Evolutionary conservation across 1,140 invertebrate genomes (phyloP).

Genomic region (Drosophila chauvacae): DNA sequence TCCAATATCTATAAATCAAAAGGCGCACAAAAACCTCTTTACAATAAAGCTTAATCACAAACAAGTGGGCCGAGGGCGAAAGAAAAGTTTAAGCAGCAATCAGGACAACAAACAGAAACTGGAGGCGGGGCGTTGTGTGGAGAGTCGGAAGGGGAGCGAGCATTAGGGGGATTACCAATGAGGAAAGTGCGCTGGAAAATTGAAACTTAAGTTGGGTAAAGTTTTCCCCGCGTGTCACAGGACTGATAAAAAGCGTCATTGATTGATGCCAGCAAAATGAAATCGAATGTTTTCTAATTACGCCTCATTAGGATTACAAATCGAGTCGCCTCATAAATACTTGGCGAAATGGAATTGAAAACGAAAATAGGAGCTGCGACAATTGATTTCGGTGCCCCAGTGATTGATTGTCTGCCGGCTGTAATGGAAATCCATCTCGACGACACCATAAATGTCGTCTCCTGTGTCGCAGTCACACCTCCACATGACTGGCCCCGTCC

Average conservation of each 20-base stretch:
- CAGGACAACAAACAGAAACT: slow-evolving; percentile 51
- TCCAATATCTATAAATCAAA: slow-evolving; percentile 79
- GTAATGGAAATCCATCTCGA: slow-evolving; percentile 56
- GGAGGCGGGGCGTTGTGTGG: not conserved
- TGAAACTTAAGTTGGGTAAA: slow-evolving; percentile 65
- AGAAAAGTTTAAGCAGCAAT: slow-evolving; percentile 66
- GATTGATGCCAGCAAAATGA: slow-evolving; percentile 60
- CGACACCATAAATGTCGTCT: slow-evolving; percentile 80
- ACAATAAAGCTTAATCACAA: slow-evolving; percentile 65
- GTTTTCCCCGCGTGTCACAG: slow-evolving; percentile 37
- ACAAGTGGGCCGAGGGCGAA: slow-evolving; percentile 39
- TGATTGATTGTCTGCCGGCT: slow-evolving; percentile 75
- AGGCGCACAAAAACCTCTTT: slow-evolving; percentile 65
- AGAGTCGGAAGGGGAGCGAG: not conserved
- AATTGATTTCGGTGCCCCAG: slow-evolving; percentile 64
- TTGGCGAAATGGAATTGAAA: slow-evolving; percentile 68
- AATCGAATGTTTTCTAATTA: slow-evolving; percentile 79
- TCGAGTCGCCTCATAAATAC: slow-evolving; percentile 68
- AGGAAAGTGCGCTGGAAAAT: slow-evolving; percentile 51
- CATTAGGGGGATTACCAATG: slow-evolving; percentile 36
- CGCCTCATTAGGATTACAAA: slow-evolving; percentile 73
- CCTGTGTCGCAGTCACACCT: slow-evolving; percentile 72
- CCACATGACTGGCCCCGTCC: slow-evolving; percentile 29
- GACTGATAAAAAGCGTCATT: slow-evolving; percentile 42
- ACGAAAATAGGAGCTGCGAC: slow-evolving; percentile 58